Evolutionary conservation across 2,113 vertebrate genomes (phyloP), one percentile per base, ranked within the genome.

Genomic region (Scartelaos histophorus): DNA sequence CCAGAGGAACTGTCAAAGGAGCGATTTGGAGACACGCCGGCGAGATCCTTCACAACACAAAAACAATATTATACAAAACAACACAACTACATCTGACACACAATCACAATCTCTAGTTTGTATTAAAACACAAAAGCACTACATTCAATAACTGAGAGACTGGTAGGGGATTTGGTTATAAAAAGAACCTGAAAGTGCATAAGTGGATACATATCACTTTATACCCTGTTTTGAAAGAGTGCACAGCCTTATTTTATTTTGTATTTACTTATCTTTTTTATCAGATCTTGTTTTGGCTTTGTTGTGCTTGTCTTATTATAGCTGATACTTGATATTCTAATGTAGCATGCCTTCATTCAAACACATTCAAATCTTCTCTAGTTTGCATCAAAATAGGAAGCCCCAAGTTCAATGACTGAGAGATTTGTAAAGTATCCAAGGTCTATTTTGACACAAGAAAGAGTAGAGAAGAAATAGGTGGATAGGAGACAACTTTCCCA

Each of bases 1-100:
- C 86, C 88, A 4, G 83, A 66, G n/a, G 88, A 89, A 85, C 86
- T 72, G 79, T 94, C 93, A 34, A 92, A 92, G 0, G 92, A 93
- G 80, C 90, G 88, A 71, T 81, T 91, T 65, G 90, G 90, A 9
- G 92, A 87, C 34, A 57, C 72, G 9, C 88, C 88, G 0, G 65
- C 72, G 70, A 87, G 87, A 74, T 93, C 92, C 93, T 93, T 29
- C 13, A 15, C 21, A 69, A 82, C 38, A 53, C 9, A 67, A 54
- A 69, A 58, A 64, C 0, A n/a, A 0, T 0, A 4, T 6, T 61
- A 5, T 46, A 11, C 2, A 46, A 12, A 45, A 22, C 19, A 1
- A 65, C 56, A 34, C 54, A 3, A n/a, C 1, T 29, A 13, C 45
- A 58, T 25, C 22, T 54, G 5, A 25, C 13, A 17, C 12, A 49